Conservation (phyloP, 2,113 vertebrate species). For the Rutilus rutilus region DNA sequence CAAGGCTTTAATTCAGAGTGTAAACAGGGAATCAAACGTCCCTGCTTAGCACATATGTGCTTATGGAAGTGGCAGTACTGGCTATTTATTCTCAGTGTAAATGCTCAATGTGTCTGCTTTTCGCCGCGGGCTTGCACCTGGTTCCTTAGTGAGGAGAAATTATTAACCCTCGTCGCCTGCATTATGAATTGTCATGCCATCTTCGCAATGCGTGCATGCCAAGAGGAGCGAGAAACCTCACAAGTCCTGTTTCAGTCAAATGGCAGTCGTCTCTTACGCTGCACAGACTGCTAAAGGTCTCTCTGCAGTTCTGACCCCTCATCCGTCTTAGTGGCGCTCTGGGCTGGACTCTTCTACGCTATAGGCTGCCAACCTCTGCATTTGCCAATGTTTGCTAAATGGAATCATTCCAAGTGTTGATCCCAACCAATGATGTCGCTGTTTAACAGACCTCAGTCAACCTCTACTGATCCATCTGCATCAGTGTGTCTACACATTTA, state of each 20-base stretch:
- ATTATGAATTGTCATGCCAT: conserved; percentile 16
- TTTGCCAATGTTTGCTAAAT: conserved; percentile 60
- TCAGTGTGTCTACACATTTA: background rate
- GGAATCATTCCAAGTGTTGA: conserved; percentile 58
- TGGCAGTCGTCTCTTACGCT: conserved; percentile 21
- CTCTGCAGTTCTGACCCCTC: conserved; percentile 14
- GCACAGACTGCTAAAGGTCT: background rate
- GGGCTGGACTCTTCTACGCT: conserved; percentile 48
- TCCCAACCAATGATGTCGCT: conserved; percentile 32
- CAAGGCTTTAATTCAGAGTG: conserved; percentile 17
- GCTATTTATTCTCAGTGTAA: conserved; percentile 7
- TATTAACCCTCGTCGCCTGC: background rate
- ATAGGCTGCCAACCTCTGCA: conserved; percentile 52
- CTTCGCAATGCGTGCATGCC: background rate
- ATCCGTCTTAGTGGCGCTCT: conserved; percentile 28
- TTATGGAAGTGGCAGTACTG: background rate
- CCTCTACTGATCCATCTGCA: conserved; percentile 14
- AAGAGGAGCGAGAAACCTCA: background rate
- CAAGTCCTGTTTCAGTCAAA: background rate
- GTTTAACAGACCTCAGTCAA: conserved; percentile 11
- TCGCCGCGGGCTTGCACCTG: background rate
- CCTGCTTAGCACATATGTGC: conserved; percentile 30
- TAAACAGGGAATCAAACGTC: conserved; percentile 36
- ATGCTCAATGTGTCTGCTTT: background rate
- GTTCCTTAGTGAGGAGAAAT: background rate